Percentiles rank a stretch among this genome's conserved stretches.
Conservation (phyloP, 2,113 vertebrate genomes). For the Podarcis raffonei region DNA sequence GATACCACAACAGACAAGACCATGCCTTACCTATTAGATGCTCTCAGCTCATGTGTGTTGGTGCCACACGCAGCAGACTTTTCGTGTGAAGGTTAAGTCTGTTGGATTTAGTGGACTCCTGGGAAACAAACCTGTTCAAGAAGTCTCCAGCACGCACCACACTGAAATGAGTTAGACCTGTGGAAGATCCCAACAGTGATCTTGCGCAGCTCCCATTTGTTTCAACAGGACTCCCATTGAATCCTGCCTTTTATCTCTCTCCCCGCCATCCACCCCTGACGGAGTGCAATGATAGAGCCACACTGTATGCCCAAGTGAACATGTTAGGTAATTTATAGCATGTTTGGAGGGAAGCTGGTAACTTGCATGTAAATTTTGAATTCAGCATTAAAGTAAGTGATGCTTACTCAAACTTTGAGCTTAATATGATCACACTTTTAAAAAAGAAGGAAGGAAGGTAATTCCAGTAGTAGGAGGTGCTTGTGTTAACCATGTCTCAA, state of each 20-base stretch:
- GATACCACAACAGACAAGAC: no score
- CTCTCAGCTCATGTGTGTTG: no score
- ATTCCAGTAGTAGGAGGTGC: conserved; percentile 57
- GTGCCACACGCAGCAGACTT: no score
- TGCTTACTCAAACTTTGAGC: conserved; percentile 66
- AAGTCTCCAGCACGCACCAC: no score
- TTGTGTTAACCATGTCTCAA: conserved; percentile 29
- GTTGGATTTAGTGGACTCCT: no score
- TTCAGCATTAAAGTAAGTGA: conserved; percentile 70
- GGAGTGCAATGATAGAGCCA: background rate
- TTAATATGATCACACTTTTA: background rate
- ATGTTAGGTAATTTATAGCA: background rate
- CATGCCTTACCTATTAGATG: no score
- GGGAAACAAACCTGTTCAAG: no score
- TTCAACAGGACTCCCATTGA: background rate
- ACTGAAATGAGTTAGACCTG: no score
- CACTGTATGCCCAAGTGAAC: background rate
- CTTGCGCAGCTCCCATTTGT: background rate
- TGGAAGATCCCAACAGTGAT: background rate
- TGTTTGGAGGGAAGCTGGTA: conserved; percentile 32
- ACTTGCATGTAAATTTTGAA: conserved; percentile 53
- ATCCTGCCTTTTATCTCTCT: background rate
- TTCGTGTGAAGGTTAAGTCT: no score
- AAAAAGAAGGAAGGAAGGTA: conserved; percentile 54
- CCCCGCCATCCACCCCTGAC: no score